A percentile compares a stretch with the other conserved stretches of the same genome.
Conservation (phyloP, 53 echinoderm and acorn worm species). For the Echinometra lucunter region DNA sequence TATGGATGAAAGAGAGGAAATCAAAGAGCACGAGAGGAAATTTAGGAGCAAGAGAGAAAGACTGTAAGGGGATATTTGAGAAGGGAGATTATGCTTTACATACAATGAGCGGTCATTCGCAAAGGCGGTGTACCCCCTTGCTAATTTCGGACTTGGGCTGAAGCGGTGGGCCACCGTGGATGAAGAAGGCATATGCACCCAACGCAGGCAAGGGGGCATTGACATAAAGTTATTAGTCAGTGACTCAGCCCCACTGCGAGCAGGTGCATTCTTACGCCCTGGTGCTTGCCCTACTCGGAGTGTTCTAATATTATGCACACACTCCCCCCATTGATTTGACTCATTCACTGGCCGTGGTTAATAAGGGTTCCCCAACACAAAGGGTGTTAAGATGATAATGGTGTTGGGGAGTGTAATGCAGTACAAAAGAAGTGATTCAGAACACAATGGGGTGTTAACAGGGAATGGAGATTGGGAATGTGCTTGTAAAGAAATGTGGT, state of each 20-base stretch:
- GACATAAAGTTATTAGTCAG: slow-evolving; percentile 39
- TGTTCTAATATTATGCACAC: slow-evolving; percentile 37
- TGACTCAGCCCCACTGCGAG: background rate
- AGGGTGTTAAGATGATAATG: slow-evolving; percentile 33
- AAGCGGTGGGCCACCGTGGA: background rate
- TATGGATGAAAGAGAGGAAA: too few relatives aligned
- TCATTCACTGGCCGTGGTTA: background rate
- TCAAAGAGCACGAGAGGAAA: too few relatives aligned
- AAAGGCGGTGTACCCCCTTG: background rate
- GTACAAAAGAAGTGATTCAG: background rate
- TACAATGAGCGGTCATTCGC: slow-evolving; percentile 11
- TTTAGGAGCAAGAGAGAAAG: background rate
- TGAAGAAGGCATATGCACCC: too few relatives aligned
- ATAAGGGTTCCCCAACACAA: slow-evolving; percentile 14
- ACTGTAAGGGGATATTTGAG: background rate
- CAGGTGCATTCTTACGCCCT: slow-evolving; percentile 38
- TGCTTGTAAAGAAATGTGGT: background rate
- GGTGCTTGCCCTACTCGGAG: background rate
- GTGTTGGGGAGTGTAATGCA: background rate
- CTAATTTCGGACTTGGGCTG: background rate
- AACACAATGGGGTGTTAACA: slow-evolving; percentile 17
- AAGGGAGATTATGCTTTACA: background rate
- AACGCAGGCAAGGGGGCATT: background rate
- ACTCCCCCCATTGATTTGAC: background rate
- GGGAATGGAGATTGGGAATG: background rate